Evolutionary conservation across 2,888 invertebrate species (phyloP).

Genomic region (Cephus pulcher): DNA sequence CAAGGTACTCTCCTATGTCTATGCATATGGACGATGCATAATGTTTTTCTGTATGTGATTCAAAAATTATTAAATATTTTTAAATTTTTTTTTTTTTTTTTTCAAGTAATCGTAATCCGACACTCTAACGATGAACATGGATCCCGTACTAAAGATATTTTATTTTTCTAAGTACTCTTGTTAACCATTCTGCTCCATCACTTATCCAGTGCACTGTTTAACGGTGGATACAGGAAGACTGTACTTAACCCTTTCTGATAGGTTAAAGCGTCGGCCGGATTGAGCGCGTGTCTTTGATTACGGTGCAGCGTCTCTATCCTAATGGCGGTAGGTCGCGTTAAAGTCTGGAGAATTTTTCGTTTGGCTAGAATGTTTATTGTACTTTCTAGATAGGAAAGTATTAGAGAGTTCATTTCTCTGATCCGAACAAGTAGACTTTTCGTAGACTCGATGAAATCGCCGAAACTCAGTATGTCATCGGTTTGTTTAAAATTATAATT

Average conservation of each 20-base stretch:
- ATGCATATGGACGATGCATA: neutral
- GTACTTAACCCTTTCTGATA: constrained; percentile 50
- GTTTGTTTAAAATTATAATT: too few relatives aligned
- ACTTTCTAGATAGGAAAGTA: constrained; percentile 38
- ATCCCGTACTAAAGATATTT: neutral
- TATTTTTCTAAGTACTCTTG: neutral
- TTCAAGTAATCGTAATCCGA: too few relatives aligned
- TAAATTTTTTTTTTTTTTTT: too few relatives aligned
- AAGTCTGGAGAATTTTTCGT: constrained; percentile 29
- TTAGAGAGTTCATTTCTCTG: neutral
- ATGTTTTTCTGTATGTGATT: too few relatives aligned
- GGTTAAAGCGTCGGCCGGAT: constrained; percentile 31
- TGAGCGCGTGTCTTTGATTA: constrained; percentile 56
- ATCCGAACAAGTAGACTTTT: too few relatives aligned
- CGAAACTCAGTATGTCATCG: too few relatives aligned
- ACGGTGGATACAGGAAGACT: constrained; percentile 32
- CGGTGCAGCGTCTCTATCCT: constrained; percentile 36
- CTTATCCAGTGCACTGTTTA: neutral
- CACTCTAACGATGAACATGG: neutral
- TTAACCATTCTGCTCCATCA: neutral
- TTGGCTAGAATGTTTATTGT: constrained; percentile 30
- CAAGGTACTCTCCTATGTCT: neutral
- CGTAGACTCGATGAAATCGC: too few relatives aligned
- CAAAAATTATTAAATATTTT: too few relatives aligned
- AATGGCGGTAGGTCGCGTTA: constrained; percentile 19